phyloP scores from a whole-genome alignment of 2,797 vertebrate genomes.

The Sebastes matsubarae region DNA sequence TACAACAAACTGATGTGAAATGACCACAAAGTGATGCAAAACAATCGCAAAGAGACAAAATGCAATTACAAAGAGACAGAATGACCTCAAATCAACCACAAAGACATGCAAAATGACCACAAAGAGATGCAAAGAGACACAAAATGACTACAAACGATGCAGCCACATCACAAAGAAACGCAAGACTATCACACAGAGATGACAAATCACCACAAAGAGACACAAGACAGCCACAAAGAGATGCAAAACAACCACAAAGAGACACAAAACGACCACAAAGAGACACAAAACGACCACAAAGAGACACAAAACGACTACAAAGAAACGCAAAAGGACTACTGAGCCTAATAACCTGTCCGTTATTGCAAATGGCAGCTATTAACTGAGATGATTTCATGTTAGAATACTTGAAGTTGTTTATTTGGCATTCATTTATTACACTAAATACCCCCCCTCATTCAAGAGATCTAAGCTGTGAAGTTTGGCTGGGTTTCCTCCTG shows the following conservation, averaged over 20 bases:
- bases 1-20: not conserved
- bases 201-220: not conserved
- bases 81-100: not conserved
- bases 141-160: not conserved
- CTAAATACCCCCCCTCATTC: too few relatives aligned
- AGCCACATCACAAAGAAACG: not conserved
- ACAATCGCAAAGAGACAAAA: not conserved
- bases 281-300: not conserved
- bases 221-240: not conserved
- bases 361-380: not conserved
- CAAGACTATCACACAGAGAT: not conserved
- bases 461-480: conserved; percentile 35
- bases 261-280: not conserved
- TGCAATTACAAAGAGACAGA: too few relatives aligned
- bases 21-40: not conserved
- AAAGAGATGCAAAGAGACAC: not conserved
- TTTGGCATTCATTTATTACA: too few relatives aligned
- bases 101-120: too few relatives aligned
- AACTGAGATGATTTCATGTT: not conserved
- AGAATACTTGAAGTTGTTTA: not conserved
- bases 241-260: not conserved
- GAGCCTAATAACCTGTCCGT: not conserved
- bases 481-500: conserved; percentile 42
- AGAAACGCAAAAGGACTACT: not conserved
- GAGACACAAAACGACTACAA: not conserved